phyloP scores from a whole-genome alignment of 2,113 vertebrate genomes.

The Grantiella picta region DNA sequence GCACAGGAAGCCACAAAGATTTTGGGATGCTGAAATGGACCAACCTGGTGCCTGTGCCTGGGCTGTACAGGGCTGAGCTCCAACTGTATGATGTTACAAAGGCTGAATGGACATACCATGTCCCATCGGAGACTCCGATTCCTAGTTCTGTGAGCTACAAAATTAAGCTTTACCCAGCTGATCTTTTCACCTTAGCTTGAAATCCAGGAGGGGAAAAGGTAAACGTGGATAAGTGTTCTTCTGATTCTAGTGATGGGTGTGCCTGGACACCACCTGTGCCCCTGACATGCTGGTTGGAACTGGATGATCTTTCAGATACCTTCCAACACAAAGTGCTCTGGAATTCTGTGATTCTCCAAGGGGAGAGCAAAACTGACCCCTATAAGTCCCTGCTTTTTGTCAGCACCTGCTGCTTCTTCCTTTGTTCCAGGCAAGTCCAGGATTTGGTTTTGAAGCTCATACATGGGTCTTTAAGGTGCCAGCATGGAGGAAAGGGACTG shows the following conservation, averaged over 20 bases:
- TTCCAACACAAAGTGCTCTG: not conserved
- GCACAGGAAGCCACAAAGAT: not conserved
- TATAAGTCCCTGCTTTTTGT: not conserved
- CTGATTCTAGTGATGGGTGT: not conserved
- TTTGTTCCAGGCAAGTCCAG: not conserved
- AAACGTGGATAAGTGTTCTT: not conserved
- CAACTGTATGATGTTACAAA: no score
- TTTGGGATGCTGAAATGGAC: not conserved
- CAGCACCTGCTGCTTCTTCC: not conserved
- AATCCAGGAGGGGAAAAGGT: not conserved
- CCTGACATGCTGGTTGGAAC: not conserved
- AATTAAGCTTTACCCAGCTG: not conserved
- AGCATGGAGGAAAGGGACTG: not conserved
- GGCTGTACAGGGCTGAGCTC: not conserved
- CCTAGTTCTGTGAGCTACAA: not conserved
- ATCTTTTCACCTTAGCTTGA: not conserved
- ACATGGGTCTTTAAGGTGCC: no score
- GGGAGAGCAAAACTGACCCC: not conserved
- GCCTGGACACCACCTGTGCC: not conserved
- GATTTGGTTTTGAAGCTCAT: no score
- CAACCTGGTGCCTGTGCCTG: not conserved
- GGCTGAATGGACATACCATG: not conserved
- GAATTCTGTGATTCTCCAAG: not conserved
- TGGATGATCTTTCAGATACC: not conserved
- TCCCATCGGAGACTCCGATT: not conserved